Base-by-base conservation (phyloP, 2,888 invertebrate genomes). In the Rhodophaea formosa region DNA sequence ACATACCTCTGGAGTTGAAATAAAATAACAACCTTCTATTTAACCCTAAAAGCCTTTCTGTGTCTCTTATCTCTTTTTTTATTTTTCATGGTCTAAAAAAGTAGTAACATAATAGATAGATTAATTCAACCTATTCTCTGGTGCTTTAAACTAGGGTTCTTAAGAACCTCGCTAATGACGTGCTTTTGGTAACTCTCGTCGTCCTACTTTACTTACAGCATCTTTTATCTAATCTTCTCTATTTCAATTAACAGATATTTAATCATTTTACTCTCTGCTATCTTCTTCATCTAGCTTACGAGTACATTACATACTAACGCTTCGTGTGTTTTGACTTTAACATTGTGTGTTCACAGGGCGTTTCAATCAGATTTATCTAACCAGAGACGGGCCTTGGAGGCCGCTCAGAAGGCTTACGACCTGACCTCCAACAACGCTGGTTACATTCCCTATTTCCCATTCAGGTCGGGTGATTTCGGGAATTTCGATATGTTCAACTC, bases 331-430 rank as follows among this genome's bases (percentile, higher is more conserved):
- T 62, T 71, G 47, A 71, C 62, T 35, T 39, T 60, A 54, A 57
- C 51, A 35, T 51, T 51, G 60, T 68, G 62, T 81, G 60, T 62
- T 79, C 85, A 62, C 89, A 90, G 90, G 83, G 77, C 75, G 53
- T 88, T 88, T 71, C 66, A 75, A 71, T 64, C 75, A 23, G 81
- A 83, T 70, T 60, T 80, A 59, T 80, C 81, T 58, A 80, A 75
- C 63, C 90, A 88, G 67, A 78, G 67, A 58, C 71, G 80, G 64
- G 89, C 90, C 52, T 75, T 77, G 62, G 69, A 81, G 62, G 86
- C 89, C 12, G 89, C 91, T 39, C 80, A 72, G 57, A 87, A 85
- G 71, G 88, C 91, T 44, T 91, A 74, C 71, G 87, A 88, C 64
- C 63, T 85, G 65, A 82, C 89, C 10, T 80, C 82, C 61, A 85